A percentile compares a stretch with the other conserved stretches of the same genome.
Evolutionary conservation across 2,888 invertebrate genomes (phyloP).

Genomic region (Melipona beecheii): DNA sequence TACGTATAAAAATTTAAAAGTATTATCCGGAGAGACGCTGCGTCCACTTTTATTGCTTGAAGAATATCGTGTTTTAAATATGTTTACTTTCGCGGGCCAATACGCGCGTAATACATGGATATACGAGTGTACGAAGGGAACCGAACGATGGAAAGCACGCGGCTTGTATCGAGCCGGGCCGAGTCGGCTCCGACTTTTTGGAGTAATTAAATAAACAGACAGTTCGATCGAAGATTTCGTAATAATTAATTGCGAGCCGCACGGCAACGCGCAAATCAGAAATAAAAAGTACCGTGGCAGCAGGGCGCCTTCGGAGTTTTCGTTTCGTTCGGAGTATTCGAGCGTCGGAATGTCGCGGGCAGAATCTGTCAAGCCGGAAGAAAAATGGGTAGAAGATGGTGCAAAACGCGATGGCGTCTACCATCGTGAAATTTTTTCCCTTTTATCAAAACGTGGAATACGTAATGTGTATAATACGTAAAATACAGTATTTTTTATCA

Average conservation of each 20-base stretch:
- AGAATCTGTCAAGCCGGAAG: conserved; percentile 50
- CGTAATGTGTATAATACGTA: no score
- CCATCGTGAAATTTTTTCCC: not conserved
- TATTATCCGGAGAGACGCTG: no score
- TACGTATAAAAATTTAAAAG: no score
- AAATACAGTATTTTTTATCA: no score
- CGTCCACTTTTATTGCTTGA: no score
- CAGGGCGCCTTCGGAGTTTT: conserved; percentile 24
- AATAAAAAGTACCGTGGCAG: conserved; percentile 30
- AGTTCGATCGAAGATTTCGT: not conserved
- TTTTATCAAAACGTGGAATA: no score
- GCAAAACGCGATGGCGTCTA: conserved; percentile 33
- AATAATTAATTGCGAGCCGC: conserved; percentile 31
- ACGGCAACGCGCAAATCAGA: not conserved
- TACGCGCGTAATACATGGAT: no score
- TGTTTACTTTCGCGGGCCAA: no score
- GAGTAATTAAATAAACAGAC: conserved; percentile 6
- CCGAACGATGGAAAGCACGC: no score
- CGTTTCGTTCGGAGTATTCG: conserved; percentile 3
- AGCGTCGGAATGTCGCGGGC: conserved; percentile 44
- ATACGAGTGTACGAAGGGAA: not conserved
- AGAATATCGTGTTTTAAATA: no score
- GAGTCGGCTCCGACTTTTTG: no score
- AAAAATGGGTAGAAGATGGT: conserved; percentile 57
- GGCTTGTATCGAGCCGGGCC: not conserved